Evolutionary conservation across 2,888 invertebrate species (phyloP).

Genomic region (Notocelia uddmanniana): DNA sequence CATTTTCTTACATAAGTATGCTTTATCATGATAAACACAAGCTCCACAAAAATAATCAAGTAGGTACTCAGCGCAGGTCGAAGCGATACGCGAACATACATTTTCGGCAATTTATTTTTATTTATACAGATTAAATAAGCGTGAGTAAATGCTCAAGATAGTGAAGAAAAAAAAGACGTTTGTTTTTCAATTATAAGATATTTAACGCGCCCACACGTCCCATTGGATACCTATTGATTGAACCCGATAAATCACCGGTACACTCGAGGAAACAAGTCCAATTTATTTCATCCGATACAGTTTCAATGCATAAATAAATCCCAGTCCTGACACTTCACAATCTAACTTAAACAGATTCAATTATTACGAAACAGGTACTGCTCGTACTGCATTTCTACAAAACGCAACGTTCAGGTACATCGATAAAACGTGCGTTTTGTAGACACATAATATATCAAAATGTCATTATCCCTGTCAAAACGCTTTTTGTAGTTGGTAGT

Average conservation of each 20-base stretch:
- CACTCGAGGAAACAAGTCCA: conserved; percentile 63
- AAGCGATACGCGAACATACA: no score
- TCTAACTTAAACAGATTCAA: conserved; percentile 39
- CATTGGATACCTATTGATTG: conserved; percentile 66
- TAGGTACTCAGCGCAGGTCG: no score
- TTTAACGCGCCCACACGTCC: conserved; percentile 62
- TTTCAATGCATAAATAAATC: conserved; percentile 50
- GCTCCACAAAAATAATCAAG: no score
- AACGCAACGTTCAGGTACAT: neutral
- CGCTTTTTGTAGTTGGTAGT: no score
- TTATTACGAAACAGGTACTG: conserved; percentile 3
- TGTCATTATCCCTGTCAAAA: no score
- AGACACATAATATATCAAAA: no score
- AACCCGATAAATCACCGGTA: conserved; percentile 67
- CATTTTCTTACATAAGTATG: no score
- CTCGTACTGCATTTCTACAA: neutral
- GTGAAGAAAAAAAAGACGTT: neutral
- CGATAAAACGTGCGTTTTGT: no score
- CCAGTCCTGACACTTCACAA: conserved; percentile 30
- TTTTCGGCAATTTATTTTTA: no score
- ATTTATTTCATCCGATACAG: conserved; percentile 54
- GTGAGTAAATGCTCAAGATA: no score
- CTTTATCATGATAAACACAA: no score
- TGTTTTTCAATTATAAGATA: conserved; percentile 63
- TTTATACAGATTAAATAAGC: no score